These are phyloP conservation scores for Eupithecia insigniata DNA, from an alignment of 2,888 invertebrate species.

Conservation along the genomic window DNA sequence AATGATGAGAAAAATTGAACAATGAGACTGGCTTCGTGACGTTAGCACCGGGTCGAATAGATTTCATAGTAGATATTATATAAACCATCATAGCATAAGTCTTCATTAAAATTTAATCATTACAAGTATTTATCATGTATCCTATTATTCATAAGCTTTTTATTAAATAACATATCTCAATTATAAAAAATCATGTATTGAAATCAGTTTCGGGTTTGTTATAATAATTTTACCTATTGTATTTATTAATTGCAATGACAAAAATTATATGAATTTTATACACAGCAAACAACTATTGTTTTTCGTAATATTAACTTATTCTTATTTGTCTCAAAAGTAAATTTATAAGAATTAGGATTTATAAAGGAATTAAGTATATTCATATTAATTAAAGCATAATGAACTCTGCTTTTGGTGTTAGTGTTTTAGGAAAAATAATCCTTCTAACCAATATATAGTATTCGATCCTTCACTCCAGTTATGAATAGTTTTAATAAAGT, in stretches of 20 bases:
- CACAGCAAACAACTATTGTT: neutral
- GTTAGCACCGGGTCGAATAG: neutral
- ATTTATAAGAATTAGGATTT: neutral
- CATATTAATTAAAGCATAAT: constrained; percentile 14
- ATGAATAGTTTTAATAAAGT: neutral
- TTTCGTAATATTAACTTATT: constrained; percentile 15
- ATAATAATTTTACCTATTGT: neutral
- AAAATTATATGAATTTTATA: neutral
- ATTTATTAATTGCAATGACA: neutral
- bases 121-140: constrained; percentile 6
- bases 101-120: neutral
- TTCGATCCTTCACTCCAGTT: constrained; percentile 7
- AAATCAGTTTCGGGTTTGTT: neutral
- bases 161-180: constrained; percentile 21
- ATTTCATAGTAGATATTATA: constrained; percentile 8
- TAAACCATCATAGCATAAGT: constrained; percentile 16
- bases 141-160: constrained; percentile 12
- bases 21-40: neutral
- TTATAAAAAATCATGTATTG: neutral
- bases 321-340: constrained; percentile 1
- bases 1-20: neutral
- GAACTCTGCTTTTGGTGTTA: constrained; percentile 31
- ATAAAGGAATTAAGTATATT: neutral
- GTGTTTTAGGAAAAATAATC: constrained; percentile 14
- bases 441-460: constrained; percentile 8